Evolutionary conservation across 37 sponge, comb jelly and placozoan genomes (phyloP).

Genomic region (Halichondria panicea): DNA sequence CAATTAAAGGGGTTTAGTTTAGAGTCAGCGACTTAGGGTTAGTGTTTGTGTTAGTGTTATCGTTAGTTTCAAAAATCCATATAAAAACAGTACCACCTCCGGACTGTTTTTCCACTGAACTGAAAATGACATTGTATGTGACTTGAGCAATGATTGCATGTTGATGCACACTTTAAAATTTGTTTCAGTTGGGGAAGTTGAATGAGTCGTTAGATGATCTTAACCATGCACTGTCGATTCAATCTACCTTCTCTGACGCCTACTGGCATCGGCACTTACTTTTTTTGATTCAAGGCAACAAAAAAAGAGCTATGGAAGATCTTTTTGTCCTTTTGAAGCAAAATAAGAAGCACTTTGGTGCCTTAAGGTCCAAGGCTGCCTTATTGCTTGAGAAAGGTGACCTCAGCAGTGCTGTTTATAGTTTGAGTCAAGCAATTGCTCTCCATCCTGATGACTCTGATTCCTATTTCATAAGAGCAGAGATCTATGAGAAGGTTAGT

Average conservation of each 20-base stretch:
- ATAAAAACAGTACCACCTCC: neutral
- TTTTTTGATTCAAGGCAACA: constrained; percentile 44
- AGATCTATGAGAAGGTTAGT: constrained; percentile 66
- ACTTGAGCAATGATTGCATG: neutral
- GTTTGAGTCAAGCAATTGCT: constrained; percentile 56
- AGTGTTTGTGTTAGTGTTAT: neutral
- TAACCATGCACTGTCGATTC: constrained; percentile 52
- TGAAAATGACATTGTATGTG: neutral
- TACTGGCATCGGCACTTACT: constrained; percentile 85
- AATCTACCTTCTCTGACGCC: constrained; percentile 66
- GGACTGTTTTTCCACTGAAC: neutral
- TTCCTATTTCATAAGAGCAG: constrained; percentile 74
- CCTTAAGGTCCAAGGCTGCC: constrained; percentile 42
- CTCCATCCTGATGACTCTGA: constrained; percentile 45
- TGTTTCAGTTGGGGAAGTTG: constrained; percentile 66
- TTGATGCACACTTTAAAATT: neutral
- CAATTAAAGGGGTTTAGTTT: too few species aligned
- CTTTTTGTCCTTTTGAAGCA: constrained; percentile 45
- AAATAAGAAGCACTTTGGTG: constrained; percentile 67
- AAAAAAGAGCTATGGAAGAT: constrained; percentile 68
- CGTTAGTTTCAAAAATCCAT: neutral
- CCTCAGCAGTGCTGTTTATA: constrained; percentile 20
- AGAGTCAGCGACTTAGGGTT: neutral
- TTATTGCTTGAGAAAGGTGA: constrained; percentile 21
- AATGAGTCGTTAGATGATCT: constrained; percentile 62